These are phyloP conservation scores for Aphis gossypii DNA, from an alignment of 1,140 invertebrate genomes.

Conservation along the genomic window DNA sequence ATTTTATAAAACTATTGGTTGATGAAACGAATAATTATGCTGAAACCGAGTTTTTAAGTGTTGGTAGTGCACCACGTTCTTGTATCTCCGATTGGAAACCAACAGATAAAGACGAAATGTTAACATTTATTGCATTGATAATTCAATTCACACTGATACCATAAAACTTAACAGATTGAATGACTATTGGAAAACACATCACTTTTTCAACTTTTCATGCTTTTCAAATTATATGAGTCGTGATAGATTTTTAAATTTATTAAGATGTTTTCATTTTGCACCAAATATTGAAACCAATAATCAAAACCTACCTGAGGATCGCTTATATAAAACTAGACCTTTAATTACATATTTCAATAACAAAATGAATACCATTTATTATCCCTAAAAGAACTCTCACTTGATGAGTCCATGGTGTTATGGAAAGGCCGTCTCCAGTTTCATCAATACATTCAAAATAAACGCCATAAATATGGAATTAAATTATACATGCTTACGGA, in stretches of 20 bases:
- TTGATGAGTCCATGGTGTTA: conserved; percentile 20
- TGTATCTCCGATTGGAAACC: background rate
- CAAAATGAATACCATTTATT: conserved; percentile 61
- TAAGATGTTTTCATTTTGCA: conserved; percentile 50
- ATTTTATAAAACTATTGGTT: background rate
- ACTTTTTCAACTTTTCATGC: background rate
- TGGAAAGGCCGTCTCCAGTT: background rate
- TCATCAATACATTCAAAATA: too few species aligned
- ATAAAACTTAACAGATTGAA: conserved; percentile 25
- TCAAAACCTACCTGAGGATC: background rate
- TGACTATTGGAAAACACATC: conserved; percentile 15
- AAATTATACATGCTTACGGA: background rate
- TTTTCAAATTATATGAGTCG: conserved; percentile 53
- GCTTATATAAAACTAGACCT: conserved; percentile 52
- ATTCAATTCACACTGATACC: conserved; percentile 10
- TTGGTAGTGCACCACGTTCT: background rate
- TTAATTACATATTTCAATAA: conserved; percentile 61
- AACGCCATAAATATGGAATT: too few species aligned
- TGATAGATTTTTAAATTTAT: conserved; percentile 55
- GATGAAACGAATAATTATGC: background rate
- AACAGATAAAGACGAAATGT: conserved; percentile 12
- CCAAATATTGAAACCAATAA: background rate
- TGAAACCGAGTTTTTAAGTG: background rate
- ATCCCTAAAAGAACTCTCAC: conserved; percentile 60
- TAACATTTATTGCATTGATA: conserved; percentile 19